Base-by-base conservation (phyloP, 2,888 invertebrate species). In the Drosophila yooni region DNA sequence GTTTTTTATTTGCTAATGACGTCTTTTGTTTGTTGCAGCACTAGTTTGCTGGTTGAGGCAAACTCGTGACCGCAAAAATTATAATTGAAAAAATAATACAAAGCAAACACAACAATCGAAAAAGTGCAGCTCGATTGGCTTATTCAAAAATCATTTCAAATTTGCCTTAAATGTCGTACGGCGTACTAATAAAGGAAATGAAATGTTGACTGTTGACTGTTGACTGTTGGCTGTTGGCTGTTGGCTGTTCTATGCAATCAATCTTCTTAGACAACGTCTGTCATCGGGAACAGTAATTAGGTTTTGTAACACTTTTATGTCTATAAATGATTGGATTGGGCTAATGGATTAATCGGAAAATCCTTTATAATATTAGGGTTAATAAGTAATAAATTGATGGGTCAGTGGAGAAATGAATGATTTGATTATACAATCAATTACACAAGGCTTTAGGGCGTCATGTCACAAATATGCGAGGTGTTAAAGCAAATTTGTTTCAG, bases 41-140 rank as follows among this genome's bases (percentile, higher is more conserved):
- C 61, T 48, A 64, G 57, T 54, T 43, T 43, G 50, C 61, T 56
- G 59, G 33, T 76, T 25, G 56, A 63, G 60, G 43, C 60, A 76
- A 71, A 67, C 76, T 71, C 71, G 66, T 76, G 76, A 76, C 62
- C 66, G 66, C 52, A 71, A 71, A 76, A 75, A 54, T 59, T 25
- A 61, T 76, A 62, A 63, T 59, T 62, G n/a, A 31, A 46, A 56
- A 51, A n/a, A 54, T 15, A 46, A 25, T 56, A 64, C 67, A 69
- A 62, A 18, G 46, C 46, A 50, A 43, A 18, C 21, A 34, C n/a
- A 11, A 38, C 8, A 46, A 46, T 46, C 25, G 21, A 46, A 40
- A 38, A 57, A 56, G 56, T 56, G 66, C 69, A 69, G 59, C 64
- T 76, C 36, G 59, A 82, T 68, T 70, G 58, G 64, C 66, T 73